Base-by-base conservation (phyloP, 64 coral and sea anemone genomes). In the Actinia equina region DNA sequence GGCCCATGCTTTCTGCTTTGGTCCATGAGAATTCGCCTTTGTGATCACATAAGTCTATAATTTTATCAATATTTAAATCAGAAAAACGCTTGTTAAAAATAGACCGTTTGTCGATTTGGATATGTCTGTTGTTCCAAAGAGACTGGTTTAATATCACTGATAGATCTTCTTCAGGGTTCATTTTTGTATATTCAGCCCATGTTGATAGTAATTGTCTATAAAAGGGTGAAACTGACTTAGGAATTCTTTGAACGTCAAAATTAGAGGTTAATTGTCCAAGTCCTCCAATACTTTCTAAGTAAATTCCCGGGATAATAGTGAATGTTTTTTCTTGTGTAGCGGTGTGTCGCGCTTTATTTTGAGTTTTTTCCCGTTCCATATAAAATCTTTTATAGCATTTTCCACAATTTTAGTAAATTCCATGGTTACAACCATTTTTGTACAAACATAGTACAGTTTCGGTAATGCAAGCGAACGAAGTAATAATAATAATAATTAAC, bases 351-450 rank as follows among this genome's bases (percentile, higher is more conserved):
- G 53, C 53, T 83, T 83, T 23, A 83, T 57, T 83, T 83, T 83
- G 11, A 46, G 41, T 83, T 83, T 83, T 83, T 83, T 51, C 12
- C 17, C 81, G 43, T 83, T 83, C 81, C 41, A 83, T 43, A 83
- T 83, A 52, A 83, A 83, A 45, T 83, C 81, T 51, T 83, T 83
- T 10, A 83, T 51, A 17, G 81, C 15, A 16, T 6, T 83, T 53
- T 83, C 81, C 37, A 83, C 81, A 11, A 53, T 51, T 57, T 83
- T 2, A 17, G 52, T 83, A 51, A 51, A 83, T 25, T 83, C 81
- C 44, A 19, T 57, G 15, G 13, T 18, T 16, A 83, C 81, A 83
- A 19, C 13, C n/a, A 51, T 53, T 83, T 83, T 83, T 19, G 41
- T 19, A 45, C 81, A 83, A 11, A 83, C 3, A 83, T 83, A 83